Evolutionary conservation across 2,888 invertebrate genomes (phyloP).

Genomic region (Drosophila vallismaia): DNA sequence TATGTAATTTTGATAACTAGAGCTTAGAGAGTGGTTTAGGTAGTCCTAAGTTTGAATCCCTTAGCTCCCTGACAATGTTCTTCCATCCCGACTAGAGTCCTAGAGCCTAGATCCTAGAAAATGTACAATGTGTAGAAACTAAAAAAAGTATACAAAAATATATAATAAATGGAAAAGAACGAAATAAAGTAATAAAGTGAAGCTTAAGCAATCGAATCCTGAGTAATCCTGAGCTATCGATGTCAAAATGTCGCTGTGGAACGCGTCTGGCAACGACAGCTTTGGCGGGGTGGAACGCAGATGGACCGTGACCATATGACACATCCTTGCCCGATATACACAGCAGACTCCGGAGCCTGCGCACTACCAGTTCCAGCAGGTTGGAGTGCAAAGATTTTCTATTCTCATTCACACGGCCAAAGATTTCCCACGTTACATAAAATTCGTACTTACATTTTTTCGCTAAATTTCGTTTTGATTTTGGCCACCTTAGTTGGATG

Average conservation of each 20-base stretch:
- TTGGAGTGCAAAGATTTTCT: constrained; percentile 62
- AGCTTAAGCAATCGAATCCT: constrained; percentile 39
- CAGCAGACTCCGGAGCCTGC: constrained; percentile 52
- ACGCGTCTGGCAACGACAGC: constrained; percentile 10
- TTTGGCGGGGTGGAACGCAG: constrained; percentile 19
- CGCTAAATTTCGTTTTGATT: constrained; percentile 2
- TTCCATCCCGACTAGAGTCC: constrained; percentile 13
- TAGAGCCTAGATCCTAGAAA: constrained; percentile 16
- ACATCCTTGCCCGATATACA: constrained; percentile 57
- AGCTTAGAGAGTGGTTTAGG: constrained; percentile 39
- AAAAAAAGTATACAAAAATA: constrained; percentile 21
- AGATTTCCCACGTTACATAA: constrained; percentile 67
- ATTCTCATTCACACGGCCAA: constrained; percentile 61
- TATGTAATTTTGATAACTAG: constrained; percentile 34
- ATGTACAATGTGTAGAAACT: constrained; percentile 41
- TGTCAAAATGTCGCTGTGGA: constrained; percentile 25
- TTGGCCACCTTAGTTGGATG: constrained; percentile 2
- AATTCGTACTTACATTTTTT: constrained; percentile 31
- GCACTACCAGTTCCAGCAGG: constrained; percentile 42
- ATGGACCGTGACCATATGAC: constrained; percentile 47
- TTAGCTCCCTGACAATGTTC: constrained; percentile 2
- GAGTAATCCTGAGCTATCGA: constrained; percentile 13
- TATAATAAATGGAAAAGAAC: constrained; percentile 1
- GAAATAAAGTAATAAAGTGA: constrained; percentile 43
- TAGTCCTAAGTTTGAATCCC: constrained; percentile 26